These are phyloP conservation scores for Scaptomyza cyrtandrae DNA, from an alignment of 2,888 invertebrate genomes.

Conservation along the genomic window DNA sequence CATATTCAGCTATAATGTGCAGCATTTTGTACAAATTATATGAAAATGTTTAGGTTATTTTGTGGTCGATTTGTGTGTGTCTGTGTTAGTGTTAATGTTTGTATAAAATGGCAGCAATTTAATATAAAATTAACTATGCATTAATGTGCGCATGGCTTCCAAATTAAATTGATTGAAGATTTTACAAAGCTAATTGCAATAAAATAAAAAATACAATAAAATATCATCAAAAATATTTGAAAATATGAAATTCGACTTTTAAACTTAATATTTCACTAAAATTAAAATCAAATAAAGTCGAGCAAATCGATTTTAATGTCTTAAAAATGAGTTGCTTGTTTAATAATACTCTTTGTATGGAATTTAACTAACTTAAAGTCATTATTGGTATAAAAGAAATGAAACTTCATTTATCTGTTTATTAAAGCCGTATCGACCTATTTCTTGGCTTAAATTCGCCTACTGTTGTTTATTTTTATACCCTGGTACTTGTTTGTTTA, in stretches of 20 bases:
- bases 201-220: not conserved
- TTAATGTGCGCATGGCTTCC: constrained; percentile 8
- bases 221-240: not conserved
- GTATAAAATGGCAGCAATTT: constrained; percentile 9
- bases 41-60: constrained; percentile 55
- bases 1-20: constrained; percentile 33
- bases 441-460: not conserved
- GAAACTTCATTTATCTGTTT: too few relatives aligned
- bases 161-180: constrained; percentile 51
- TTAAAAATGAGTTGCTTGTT: too few relatives aligned
- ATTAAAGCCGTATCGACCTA: not conserved
- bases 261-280: not conserved
- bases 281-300: too few relatives aligned
- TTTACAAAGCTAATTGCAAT: constrained; percentile 39
- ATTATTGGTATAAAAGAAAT: too few relatives aligned
- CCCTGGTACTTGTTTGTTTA: too few relatives aligned
- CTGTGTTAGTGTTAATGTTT: not conserved
- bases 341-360: too few relatives aligned
- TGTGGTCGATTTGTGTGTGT: constrained; percentile 52
- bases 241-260: not conserved
- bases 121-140: not conserved
- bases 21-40: constrained; percentile 53
- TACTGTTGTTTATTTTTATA: constrained; percentile 5
- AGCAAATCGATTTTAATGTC: too few relatives aligned
- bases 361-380: too few relatives aligned